Conservation (phyloP, 2,113 vertebrate genomes). For the Cephalopholis sonnerati region DNA sequence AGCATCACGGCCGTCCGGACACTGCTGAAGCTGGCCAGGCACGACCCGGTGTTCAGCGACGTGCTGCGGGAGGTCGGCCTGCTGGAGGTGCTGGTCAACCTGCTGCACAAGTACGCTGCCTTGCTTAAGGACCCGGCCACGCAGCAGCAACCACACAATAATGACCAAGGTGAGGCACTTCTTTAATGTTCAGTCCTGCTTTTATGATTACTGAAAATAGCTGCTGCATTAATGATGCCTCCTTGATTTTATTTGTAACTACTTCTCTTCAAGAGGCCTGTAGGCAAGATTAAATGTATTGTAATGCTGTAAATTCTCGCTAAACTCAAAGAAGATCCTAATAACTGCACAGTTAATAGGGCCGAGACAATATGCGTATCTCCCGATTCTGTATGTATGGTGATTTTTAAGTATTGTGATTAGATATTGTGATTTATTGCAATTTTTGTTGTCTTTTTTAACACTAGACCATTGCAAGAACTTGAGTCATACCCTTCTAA, state of each 20-base stretch:
- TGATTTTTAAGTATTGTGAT: too few relatives aligned
- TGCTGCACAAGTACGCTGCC: constrained; percentile 98
- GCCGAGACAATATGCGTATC: too few relatives aligned
- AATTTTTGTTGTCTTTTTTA: too few relatives aligned
- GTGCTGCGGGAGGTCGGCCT: constrained; percentile 98
- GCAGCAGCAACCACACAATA: constrained; percentile 72
- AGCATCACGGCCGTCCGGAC: constrained; percentile 93
- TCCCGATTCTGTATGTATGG: too few relatives aligned
- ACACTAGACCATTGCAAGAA: too few relatives aligned
- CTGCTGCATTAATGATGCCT: neutral
- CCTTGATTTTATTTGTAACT: neutral
- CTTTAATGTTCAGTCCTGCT: neutral
- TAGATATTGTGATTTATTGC: too few relatives aligned
- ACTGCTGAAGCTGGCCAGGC: constrained; percentile 93
- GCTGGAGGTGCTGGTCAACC: constrained; percentile 97
- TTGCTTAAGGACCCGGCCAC: constrained; percentile 94
- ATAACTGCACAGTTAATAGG: neutral
- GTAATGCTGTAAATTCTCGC: neutral
- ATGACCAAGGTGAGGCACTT: constrained; percentile 90
- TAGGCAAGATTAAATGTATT: neutral
- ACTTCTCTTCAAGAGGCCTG: neutral
- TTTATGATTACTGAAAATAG: neutral
- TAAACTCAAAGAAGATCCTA: neutral
- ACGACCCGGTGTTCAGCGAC: constrained; percentile 96
- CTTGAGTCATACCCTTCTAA: too few relatives aligned